Base-by-base conservation (phyloP, 2,797 vertebrate genomes). In the Selene dorsalis region DNA sequence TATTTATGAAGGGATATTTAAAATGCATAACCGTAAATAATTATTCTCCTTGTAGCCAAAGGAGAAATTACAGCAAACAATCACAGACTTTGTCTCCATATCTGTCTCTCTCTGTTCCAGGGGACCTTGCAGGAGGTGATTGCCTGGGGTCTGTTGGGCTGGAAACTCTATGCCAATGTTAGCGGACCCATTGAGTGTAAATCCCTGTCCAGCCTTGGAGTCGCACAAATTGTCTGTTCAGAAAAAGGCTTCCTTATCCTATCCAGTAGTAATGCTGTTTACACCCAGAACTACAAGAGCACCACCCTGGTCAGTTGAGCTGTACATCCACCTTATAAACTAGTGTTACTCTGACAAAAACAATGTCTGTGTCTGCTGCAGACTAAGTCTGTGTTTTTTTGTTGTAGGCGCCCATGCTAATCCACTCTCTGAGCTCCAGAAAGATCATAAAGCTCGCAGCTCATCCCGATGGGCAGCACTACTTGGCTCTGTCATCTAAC, bases 391-490 rank as follows among this genome's bases (percentile, higher is more conserved):
- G 20, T 58, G 9, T 24, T 18, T 62, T n/a, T 0, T 80, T 64
- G 30, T 60, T 67, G 9, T 81, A 99, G 98, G 95, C 96, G 67
- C 98, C 98, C 4, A 96, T 98, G 90, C 90, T 99, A 69, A 95
- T 99, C 76, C 97, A 98, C 45, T 94, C 95, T 59, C 95, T 99
- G 65, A 95, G 96, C 79, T 97, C 96, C 76, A 96, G 96, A 73
- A 99, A 98, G 90, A 97, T 98, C 50, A 88, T 96, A 83, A 98
- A 97, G 91, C 95, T 99, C n/a, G 96, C 97, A 10, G 96, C 97
- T 56, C 98, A 99, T 87, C 97, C 98, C 18, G 98, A 99, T 63
- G 98, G 98, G 2, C 97, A 99, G 89, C 98, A 99, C 86, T 97
- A 97, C 73, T 88, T 99, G 86, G 97, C 97, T 52, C 93, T 99